These are phyloP conservation scores for Arctopsyche grandis DNA, from an alignment of 1,140 invertebrate species.

Conservation along the genomic window DNA sequence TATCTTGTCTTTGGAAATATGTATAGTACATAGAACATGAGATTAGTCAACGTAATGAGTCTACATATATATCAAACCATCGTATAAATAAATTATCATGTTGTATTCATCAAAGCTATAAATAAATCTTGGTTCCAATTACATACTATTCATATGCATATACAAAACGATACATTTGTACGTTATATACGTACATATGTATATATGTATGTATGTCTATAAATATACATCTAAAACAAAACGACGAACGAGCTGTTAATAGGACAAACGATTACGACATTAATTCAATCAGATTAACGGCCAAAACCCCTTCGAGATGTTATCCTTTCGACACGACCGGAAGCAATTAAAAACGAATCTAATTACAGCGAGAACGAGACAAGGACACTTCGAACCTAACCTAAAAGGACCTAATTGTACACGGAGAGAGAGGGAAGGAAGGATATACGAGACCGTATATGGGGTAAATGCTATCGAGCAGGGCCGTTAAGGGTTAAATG, in stretches of 20 bases:
- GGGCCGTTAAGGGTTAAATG: neutral
- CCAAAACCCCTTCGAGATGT: neutral
- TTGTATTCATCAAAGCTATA: too few species aligned
- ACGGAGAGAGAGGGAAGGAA: neutral
- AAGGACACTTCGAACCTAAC: neutral
- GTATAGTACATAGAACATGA: too few species aligned
- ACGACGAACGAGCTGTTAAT: neutral
- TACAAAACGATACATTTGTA: too few species aligned
- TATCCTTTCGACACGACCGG: neutral
- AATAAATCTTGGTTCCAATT: too few species aligned
- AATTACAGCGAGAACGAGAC: neutral
- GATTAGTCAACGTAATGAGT: too few species aligned
- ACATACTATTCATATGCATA: too few species aligned
- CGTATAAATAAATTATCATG: too few species aligned
- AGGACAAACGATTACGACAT: slow-evolving; percentile 20
- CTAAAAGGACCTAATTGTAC: too few species aligned
- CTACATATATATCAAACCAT: too few species aligned
- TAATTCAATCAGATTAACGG: slow-evolving; percentile 22
- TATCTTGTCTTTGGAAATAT: too few species aligned
- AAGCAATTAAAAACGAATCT: slow-evolving; percentile 22
- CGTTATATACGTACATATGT: neutral
- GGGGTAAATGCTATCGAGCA: neutral
- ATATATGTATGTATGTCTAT: neutral
- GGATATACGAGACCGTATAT: neutral
- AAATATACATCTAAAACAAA: neutral